Evolutionary conservation across 2,888 invertebrate species (phyloP).

Genomic region (Ctenicera cuprea): DNA sequence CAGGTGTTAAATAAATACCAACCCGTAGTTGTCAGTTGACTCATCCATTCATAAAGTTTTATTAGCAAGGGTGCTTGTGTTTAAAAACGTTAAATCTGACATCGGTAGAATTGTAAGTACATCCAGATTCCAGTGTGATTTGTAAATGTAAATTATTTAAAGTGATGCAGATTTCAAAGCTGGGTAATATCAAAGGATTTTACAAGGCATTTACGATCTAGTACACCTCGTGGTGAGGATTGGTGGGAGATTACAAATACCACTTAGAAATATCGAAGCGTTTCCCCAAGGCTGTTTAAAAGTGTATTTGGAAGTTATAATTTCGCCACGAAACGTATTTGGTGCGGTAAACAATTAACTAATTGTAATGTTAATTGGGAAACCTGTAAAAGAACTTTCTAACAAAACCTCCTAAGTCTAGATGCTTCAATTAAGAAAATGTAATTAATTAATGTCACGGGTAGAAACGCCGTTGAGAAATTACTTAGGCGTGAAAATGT

Average conservation of each 20-base stretch:
- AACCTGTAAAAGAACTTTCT: constrained; percentile 47
- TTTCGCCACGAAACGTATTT: constrained; percentile 35
- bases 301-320: constrained; percentile 36
- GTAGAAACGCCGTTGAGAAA: constrained; percentile 64
- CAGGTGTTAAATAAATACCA: too few relatives aligned
- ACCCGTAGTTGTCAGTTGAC: too few relatives aligned
- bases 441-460: constrained; percentile 67
- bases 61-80: too few relatives aligned
- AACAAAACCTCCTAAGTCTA: constrained; percentile 53
- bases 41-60: too few relatives aligned
- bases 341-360: constrained; percentile 54
- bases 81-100: too few relatives aligned
- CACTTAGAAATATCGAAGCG: constrained; percentile 8
- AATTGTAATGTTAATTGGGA: constrained; percentile 53
- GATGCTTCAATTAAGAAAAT: constrained; percentile 63
- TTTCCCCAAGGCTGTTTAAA: constrained; percentile 16
- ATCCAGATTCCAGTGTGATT: background rate
- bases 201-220: constrained; percentile 14
- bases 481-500: constrained; percentile 64
- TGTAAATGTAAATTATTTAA: constrained; percentile 7
- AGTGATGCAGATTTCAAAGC: background rate
- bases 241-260: constrained; percentile 12
- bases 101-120: too few relatives aligned
- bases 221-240: background rate
- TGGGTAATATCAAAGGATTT: constrained; percentile 10